Percentiles rank a stretch among this genome's conserved stretches.
These are phyloP conservation scores for Drosophila kurseongensis DNA, from an alignment of 1,140 invertebrate species.

Conservation along the genomic window DNA sequence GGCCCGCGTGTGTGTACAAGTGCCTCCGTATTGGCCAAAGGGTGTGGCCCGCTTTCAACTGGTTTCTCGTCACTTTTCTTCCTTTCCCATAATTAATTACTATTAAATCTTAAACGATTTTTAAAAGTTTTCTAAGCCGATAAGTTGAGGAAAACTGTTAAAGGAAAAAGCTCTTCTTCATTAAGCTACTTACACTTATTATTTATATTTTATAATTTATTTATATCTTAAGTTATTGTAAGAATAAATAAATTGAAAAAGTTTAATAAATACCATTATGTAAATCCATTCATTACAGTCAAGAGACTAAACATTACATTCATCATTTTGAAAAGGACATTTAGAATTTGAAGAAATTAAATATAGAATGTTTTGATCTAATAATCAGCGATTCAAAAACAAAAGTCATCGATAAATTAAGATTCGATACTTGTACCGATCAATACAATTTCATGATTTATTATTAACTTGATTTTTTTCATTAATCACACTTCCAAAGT, in stretches of 20 bases:
- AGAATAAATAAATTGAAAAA: no score
- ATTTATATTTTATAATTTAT: no score
- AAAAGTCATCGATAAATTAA: no score
- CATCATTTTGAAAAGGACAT: no score
- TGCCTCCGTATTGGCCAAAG: constrained; percentile 20
- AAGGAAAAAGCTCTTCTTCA: no score
- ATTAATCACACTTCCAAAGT: background rate
- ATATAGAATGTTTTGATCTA: no score
- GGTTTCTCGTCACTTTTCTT: constrained; percentile 16
- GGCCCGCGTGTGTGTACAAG: constrained; percentile 2
- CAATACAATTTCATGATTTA: background rate
- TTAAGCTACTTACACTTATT: no score
- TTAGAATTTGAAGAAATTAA: background rate
- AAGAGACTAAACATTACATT: no score
- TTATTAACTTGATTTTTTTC: background rate
- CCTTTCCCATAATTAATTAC: constrained; percentile 30
- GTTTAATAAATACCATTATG: no score
- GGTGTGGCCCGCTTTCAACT: constrained; percentile 46
- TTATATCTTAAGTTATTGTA: no score
- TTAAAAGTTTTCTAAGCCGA: background rate
- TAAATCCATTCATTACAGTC: no score
- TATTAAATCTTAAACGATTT: background rate
- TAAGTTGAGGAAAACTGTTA: background rate
- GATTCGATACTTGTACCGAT: background rate
- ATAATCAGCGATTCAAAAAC: background rate